Base-by-base conservation (phyloP, 2,888 invertebrate genomes). In the Cylindroiulus punctatus region DNA sequence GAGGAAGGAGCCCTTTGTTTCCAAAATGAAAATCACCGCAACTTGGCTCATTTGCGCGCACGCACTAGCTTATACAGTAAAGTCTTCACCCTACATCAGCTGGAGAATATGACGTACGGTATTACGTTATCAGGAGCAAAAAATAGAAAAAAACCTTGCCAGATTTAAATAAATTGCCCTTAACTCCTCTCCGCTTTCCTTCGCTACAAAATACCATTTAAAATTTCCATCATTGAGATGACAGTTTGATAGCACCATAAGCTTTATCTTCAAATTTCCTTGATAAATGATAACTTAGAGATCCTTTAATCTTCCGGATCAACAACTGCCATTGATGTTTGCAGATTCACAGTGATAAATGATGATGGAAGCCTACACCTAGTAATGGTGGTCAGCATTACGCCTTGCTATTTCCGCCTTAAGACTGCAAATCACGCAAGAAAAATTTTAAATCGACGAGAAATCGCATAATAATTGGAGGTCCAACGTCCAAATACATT, bases 221-320 rank as follows among this genome's bases (percentile, higher is more conserved):
- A 76, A 76, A 76, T 76, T 76, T 76, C 30, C 76, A 76, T 76
- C 76, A 76, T 30, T 30, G 76, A 76, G 76, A 76, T 76, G 76
- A 76, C 76, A 76, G 76, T 30, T 76, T 76, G 76, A 76, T 76
- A 76, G 76, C 76, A 30, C 10, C 76, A 76, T 76, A 76, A 76
- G 76, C 76, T 76, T 76, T 76, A 76, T 76, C 76, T 76, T 76
- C 76, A 76, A 76, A 76, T 76, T 76, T 76, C 76, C 76, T 76
- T 76, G 76, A 76, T 76, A 76, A 76, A 76, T 76, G 76, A 76
- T 76, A 76, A 76, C 76, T 76, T 76, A 14, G 76, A 76, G 76
- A 76, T 76, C 76, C 76, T 26, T 76, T 76, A 76, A 76, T 76
- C 76, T 76, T 76, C 26, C 76, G 76, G 76, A 76, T 76, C 76